phyloP scores from a whole-genome alignment of 2,888 invertebrate genomes.

The Zaprionus obscuricornis region DNA sequence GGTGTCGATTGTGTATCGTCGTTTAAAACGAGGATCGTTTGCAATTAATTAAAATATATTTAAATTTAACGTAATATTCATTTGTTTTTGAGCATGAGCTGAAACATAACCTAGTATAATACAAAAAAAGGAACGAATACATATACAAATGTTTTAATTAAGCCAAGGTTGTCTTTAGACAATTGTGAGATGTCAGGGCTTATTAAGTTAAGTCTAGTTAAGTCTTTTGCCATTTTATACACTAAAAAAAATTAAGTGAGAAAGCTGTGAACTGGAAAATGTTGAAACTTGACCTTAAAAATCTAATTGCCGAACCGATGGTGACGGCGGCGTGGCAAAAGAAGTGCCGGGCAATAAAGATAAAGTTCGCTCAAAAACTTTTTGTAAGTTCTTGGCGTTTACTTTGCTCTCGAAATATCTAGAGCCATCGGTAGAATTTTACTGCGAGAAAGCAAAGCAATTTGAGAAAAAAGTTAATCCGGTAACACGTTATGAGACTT shows the following conservation, averaged over 20 bases:
- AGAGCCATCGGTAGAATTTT: conserved; percentile 12
- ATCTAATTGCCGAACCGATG: no score
- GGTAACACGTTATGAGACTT: no score
- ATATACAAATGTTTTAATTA: not conserved
- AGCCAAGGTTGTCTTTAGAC: no score
- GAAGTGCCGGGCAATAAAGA: conserved; percentile 22
- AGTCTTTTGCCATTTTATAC: no score
- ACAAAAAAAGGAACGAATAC: not conserved
- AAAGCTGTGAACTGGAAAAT: not conserved
- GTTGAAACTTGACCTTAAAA: conserved; percentile 41
- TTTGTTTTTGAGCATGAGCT: not conserved
- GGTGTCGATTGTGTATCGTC: not conserved
- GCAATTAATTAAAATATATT: conserved; percentile 44
- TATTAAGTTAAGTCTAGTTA: no score
- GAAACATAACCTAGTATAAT: not conserved
- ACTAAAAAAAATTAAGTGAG: no score
- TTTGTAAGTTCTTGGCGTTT: conserved; percentile 32
- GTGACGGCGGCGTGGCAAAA: conserved; percentile 1
- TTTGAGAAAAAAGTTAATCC: not conserved
- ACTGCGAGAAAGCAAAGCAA: conserved; percentile 1
- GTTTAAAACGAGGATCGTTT: no score
- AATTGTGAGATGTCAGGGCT: no score
- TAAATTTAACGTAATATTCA: conserved; percentile 7
- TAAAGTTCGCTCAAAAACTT: conserved; percentile 39
- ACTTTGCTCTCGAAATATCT: conserved; percentile 33